Evolutionary conservation across 2,113 vertebrate species (phyloP), one percentile per base, ranked within the genome.

Genomic region (Toxostoma redivivum): DNA sequence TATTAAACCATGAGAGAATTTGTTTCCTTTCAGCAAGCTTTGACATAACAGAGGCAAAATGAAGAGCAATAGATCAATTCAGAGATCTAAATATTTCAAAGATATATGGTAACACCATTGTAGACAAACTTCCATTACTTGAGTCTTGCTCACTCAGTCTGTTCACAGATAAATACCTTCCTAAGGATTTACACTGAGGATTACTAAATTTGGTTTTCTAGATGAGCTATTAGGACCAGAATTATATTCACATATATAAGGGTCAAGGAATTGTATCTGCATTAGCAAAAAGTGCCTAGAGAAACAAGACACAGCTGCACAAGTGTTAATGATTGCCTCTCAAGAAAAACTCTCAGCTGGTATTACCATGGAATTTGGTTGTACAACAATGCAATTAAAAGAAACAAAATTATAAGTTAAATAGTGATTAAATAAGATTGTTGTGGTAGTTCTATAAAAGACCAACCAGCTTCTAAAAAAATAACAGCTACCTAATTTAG

Each of bases 21-120:
- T 58, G 38, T 91, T 84, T 93, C 56, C 40, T 80, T 93, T 91
- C 72, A 73, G 13, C 77, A 94, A 91, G 30, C 60, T 82, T 57
- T 62, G 61, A 81, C 17, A 54, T 56, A 51, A 58, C 7, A 87
- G 20, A 95, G 53, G 47, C 45, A 96, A 56, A 95, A 70, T 66
- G 30, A 83, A 64, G 7, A 88, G n/a, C 30, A 94, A 56, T 17
- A 92, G 20, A 85, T 72, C 61, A 92, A 21, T 90, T 44, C 38
- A 85, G 47, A 81, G 23, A 56, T 38, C 69, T 67, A 92, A 97
- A 76, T 95, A 90, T 92, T 94, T 93, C 53, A 67, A 88, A 91
- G 50, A 22, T 62, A 22, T 19, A 30, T 20, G 10, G 21, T n/a
- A 81, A 61, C 54, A 79, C 56, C 45, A 62, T 21, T 14, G 13